These are phyloP conservation scores for Chrysemys picta DNA, from an alignment of 2,113 vertebrate genomes.

Conservation along the genomic window DNA sequence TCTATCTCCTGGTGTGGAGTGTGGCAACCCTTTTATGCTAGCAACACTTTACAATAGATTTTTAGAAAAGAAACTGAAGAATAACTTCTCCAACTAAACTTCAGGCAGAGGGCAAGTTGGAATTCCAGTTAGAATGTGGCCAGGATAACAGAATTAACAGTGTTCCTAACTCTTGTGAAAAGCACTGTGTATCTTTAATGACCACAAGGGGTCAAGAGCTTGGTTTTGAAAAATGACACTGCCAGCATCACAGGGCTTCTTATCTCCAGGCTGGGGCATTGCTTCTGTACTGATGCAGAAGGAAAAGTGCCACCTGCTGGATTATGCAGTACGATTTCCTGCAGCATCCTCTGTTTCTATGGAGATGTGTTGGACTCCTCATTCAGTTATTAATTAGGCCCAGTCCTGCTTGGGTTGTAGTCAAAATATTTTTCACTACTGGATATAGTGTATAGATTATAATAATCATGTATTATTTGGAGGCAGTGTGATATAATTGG, in stretches of 20 bases:
- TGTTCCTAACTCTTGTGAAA: not conserved
- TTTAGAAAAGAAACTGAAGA: not conserved
- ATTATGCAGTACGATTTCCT: rapidly evolving
- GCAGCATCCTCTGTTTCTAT: not conserved
- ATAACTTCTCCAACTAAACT: not conserved
- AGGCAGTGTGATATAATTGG: rapidly evolving
- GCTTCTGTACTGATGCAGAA: not conserved
- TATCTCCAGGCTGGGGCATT: not conserved
- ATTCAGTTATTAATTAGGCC: not conserved
- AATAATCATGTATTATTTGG: not conserved
- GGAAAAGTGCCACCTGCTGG: not conserved
- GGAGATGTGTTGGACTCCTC: not conserved
- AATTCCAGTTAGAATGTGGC: not conserved
- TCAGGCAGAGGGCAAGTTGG: not conserved
- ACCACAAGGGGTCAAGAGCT: not conserved
- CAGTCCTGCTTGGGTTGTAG: not conserved
- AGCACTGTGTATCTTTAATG: not conserved
- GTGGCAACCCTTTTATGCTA: not conserved
- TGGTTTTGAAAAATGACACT: not conserved
- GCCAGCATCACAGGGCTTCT: not conserved
- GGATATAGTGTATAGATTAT: rapidly evolving
- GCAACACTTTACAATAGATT: not conserved
- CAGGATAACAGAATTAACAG: not conserved
- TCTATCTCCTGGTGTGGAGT: not conserved
- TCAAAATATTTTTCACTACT: not conserved